Base-by-base conservation (phyloP, 2,797 vertebrate genomes). In the Onychomys torridus region DNA sequence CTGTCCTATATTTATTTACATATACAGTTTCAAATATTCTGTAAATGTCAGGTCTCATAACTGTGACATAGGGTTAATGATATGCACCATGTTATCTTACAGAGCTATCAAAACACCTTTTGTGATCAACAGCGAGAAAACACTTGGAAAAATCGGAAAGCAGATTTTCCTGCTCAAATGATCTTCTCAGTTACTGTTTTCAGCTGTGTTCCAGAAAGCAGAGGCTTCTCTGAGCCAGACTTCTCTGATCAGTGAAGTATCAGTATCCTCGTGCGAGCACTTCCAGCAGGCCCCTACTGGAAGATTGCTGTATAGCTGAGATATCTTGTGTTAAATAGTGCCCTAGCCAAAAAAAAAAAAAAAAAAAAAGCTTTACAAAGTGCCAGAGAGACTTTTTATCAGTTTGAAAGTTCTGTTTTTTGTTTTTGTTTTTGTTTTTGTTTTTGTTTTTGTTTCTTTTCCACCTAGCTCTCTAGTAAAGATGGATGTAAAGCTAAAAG, bases 401-500 rank as follows among this genome's bases (percentile, higher is more conserved):
- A 9, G 59, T 86, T 67, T 77, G 12, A 43, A 93, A 93, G 17
- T 90, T 37, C n/a, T n/a, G n/a, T n/a, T n/a, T n/a, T n/a, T n/a
- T n/a, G n/a, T n/a, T n/a, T n/a, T n/a, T n/a, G n/a, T n/a, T n/a
- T n/a, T n/a, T n/a, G n/a, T n/a, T n/a, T n/a, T n/a, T n/a, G n/a
- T n/a, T n/a, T n/a, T n/a, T n/a, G n/a, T n/a, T n/a, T n/a, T n/a
- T n/a, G n/a, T 93, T 32, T 59, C 12, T 94, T 65, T n/a, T n/a
- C n/a, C 29, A 85, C 29, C n/a, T 61, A 23, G 52, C 16, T 84
- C 37, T 93, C n/a, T 25, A 29, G 73, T 89, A 83, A 95, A 96
- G 55, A 96, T 97, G 97, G 89, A 96, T 6, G 4, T 97, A 88
- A 95, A 90, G 34, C 81, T 96, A 63, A 95, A 95, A 79, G 63